A percentile compares a stretch with the other conserved stretches of the same genome.
phyloP scores from a whole-genome alignment of 2,113 vertebrate genomes.

The Tamias sibiricus region DNA sequence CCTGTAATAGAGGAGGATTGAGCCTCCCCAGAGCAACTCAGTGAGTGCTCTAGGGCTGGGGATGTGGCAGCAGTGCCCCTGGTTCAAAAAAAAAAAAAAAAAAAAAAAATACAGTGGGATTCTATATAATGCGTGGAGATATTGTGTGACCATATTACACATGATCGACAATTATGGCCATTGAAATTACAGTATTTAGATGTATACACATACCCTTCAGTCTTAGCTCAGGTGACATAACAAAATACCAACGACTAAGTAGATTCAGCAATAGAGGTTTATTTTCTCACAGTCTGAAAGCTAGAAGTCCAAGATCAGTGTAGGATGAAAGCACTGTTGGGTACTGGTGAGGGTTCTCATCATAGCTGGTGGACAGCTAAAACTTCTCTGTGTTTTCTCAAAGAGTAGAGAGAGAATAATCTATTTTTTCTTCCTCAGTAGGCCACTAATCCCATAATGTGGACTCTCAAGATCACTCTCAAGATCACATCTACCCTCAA shows the following conservation, averaged over 20 bases:
- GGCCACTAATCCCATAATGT: background rate
- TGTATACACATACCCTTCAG: background rate
- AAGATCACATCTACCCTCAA: background rate
- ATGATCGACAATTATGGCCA: background rate
- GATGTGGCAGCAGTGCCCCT: background rate
- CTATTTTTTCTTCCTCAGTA: background rate
- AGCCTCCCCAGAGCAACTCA: no score
- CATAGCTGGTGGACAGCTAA: background rate
- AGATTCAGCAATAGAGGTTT: conserved; percentile 10
- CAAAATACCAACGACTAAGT: background rate
- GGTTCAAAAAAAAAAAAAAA: no score
- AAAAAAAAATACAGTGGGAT: conserved; percentile 36
- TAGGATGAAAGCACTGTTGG: background rate
- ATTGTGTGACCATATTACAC: background rate
- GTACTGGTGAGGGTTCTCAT: background rate
- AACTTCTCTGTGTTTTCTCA: background rate
- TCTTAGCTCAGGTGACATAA: background rate
- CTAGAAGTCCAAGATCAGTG: background rate
- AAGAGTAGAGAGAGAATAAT: background rate
- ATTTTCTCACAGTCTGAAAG: conserved; percentile 7
- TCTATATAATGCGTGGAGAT: background rate
- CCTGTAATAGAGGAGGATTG: no score
- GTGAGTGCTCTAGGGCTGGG: no score
- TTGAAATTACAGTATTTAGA: conserved; percentile 1
- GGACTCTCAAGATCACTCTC: background rate